Evolutionary conservation across 2,797 vertebrate species (phyloP).

Genomic region (Harpagifer antarcticus): DNA sequence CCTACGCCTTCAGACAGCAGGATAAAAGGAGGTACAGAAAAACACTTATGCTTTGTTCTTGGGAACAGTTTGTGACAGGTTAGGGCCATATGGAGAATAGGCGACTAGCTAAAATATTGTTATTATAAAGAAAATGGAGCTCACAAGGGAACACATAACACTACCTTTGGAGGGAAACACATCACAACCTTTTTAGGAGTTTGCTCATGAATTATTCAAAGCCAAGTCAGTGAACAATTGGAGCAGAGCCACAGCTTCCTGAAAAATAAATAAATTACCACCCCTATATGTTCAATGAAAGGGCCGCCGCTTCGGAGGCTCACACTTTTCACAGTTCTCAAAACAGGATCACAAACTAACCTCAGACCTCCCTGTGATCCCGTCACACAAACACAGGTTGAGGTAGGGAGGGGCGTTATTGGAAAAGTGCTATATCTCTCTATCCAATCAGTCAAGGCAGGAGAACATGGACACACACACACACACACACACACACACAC

Average conservation of each 20-base stretch:
- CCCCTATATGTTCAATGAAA: constrained; percentile 47
- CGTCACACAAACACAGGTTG: constrained; percentile 40
- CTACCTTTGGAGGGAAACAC: constrained; percentile 36
- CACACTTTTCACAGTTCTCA: constrained; percentile 36
- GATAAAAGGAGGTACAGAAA: not conserved
- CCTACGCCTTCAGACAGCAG: constrained; percentile 16
- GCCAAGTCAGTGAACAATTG: constrained; percentile 75
- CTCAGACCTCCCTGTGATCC: constrained; percentile 20
- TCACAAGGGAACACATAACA: not conserved
- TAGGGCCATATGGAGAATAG: constrained; percentile 6
- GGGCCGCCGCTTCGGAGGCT: constrained; percentile 11
- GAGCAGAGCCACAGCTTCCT: constrained; percentile 63
- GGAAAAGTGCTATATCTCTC: constrained; percentile 35
- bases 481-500: not conserved
- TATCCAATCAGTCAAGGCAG: constrained; percentile 22
- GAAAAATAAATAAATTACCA: constrained; percentile 73
- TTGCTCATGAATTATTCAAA: constrained; percentile 77
- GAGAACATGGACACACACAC: constrained; percentile 8
- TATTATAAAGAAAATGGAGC: constrained; percentile 6
- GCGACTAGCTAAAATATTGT: constrained; percentile 8
- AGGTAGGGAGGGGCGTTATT: constrained; percentile 43
- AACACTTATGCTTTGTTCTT: constrained; percentile 31
- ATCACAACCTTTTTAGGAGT: constrained; percentile 70
- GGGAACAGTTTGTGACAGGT: constrained; percentile 19
- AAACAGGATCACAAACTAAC: constrained; percentile 38